Evolutionary conservation across 2,113 vertebrate genomes (phyloP), one percentile per base, ranked within the genome.

Genomic region (Hyaena hyaena): DNA sequence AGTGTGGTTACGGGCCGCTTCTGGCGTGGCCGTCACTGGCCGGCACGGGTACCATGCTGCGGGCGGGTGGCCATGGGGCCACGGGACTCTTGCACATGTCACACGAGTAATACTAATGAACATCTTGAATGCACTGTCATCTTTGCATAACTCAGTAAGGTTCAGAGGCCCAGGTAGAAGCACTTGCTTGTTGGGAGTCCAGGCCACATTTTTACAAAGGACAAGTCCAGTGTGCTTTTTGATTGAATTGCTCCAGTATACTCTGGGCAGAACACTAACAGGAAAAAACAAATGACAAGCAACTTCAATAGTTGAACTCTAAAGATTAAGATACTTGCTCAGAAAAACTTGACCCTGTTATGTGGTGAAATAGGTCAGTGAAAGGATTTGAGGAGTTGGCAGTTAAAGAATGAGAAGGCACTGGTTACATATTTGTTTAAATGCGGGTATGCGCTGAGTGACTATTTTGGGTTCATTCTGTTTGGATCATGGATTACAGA

Each of bases 401-500:
- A 74, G 77, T 58, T 94, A 66, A 45, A 88, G 66, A 93, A 88
- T 53, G 58, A 77, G 74, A 91, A 83, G 19, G 4, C 4, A 35
- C 24, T n/a, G 10, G 33, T 68, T 39, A 35, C 1, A 0, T 76
- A 68, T 89, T 94, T 82, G 84, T 73, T 92, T 92, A 84, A 79
- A 43, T 55, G 16, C 16, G 68, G 11, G 79, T 93, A 93, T 45
- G 10, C 8, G 71, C 28, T 33, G 39, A 81, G 26, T 65, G 65
- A 48, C 45, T 77, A 58, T 83, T 89, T 95, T 92, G 16, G 6
- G n/a, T 65, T 92, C 66, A 69, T 89, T 69, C 39, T 74, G 4
- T 95, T 96, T 97, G 48, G 69, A 33, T 96, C 66, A 43, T 77
- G 39, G 79, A 66, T 87, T 90, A 95, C 91, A 95, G 66, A 88